Percentiles rank a stretch among this genome's conserved stretches.
These are phyloP conservation scores for Escarpia spicata DNA, from an alignment of 2,888 invertebrate genomes.

Conservation along the genomic window DNA sequence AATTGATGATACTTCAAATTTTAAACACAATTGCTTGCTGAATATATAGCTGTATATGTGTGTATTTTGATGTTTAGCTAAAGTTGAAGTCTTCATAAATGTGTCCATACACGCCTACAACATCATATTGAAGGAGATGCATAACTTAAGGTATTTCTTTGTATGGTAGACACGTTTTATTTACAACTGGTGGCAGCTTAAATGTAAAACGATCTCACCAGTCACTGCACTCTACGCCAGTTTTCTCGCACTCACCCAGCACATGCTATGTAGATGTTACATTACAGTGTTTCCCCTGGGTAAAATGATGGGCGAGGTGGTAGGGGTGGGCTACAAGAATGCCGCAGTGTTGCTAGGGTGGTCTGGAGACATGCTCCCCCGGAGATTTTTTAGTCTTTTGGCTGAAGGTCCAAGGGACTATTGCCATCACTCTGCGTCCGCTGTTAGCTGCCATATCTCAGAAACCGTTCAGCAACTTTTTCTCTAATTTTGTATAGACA, in stretches of 20 bases:
- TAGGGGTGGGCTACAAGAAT: too few species aligned
- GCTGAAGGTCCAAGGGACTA: too few species aligned
- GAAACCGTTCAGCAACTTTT: too few species aligned
- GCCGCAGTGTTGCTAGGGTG: too few species aligned
- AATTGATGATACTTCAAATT: background rate
- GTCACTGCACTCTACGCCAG: background rate
- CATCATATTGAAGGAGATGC: background rate
- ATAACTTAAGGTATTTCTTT: background rate
- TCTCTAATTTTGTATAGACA: too few species aligned
- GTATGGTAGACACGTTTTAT: background rate
- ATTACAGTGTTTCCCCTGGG: too few species aligned
- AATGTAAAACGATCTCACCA: background rate
- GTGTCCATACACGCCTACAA: background rate
- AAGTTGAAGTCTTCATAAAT: background rate
- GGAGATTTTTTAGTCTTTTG: too few species aligned
- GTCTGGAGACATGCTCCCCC: too few species aligned
- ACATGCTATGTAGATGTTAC: background rate
- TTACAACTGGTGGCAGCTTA: background rate
- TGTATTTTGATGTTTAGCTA: slow-evolving; percentile 4
- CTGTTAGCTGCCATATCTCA: too few species aligned
- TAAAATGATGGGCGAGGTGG: too few species aligned
- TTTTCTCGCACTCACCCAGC: background rate
- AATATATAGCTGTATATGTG: background rate
- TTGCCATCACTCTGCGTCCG: too few species aligned
- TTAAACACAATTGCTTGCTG: background rate